These are phyloP conservation scores for Danio choprae DNA, from an alignment of 2,797 vertebrate species.

Conservation along the genomic window DNA sequence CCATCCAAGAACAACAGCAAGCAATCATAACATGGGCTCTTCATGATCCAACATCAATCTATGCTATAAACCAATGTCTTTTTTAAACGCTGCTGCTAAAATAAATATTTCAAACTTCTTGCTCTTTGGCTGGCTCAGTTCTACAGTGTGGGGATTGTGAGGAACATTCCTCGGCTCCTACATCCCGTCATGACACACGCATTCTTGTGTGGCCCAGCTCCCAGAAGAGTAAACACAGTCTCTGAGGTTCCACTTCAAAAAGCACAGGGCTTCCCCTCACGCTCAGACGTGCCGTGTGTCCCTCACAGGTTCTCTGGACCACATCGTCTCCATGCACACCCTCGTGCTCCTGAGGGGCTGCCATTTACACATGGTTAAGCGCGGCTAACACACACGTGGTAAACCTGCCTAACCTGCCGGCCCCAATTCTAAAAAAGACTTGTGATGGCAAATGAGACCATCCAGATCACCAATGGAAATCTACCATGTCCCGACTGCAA, in stretches of 20 bases:
- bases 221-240: slow-evolving; percentile 77
- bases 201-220: slow-evolving; percentile 73
- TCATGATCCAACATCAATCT: slow-evolving; percentile 27
- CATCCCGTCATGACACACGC: slow-evolving; percentile 74
- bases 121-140: slow-evolving; percentile 61
- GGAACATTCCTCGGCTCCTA: slow-evolving; percentile 72
- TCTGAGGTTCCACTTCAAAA: slow-evolving; percentile 82
- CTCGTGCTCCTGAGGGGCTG: slow-evolving; percentile 65
- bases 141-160: slow-evolving; percentile 79
- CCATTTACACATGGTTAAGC: slow-evolving; percentile 59
- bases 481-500: slow-evolving; percentile 44
- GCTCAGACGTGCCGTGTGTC: slow-evolving; percentile 25
- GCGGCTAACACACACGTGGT: slow-evolving; percentile 69
- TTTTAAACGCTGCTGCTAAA: slow-evolving; percentile 68
- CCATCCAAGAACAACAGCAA: slow-evolving; percentile 36
- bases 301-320: slow-evolving; percentile 49
- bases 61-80: slow-evolving; percentile 68
- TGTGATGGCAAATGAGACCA: slow-evolving; percentile 67
- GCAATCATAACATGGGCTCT: slow-evolving; percentile 26
- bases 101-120: slow-evolving; percentile 70
- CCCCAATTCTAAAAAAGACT: slow-evolving; percentile 75
- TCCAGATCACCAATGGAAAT: slow-evolving; percentile 72
- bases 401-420: slow-evolving; percentile 65
- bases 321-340: slow-evolving; percentile 58
- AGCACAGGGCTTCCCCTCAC: slow-evolving; percentile 76